Evolutionary conservation across 2,113 vertebrate species (phyloP), one percentile per base, ranked within the genome.

Genomic region (Speoplatyrhinus poulsoni): DNA sequence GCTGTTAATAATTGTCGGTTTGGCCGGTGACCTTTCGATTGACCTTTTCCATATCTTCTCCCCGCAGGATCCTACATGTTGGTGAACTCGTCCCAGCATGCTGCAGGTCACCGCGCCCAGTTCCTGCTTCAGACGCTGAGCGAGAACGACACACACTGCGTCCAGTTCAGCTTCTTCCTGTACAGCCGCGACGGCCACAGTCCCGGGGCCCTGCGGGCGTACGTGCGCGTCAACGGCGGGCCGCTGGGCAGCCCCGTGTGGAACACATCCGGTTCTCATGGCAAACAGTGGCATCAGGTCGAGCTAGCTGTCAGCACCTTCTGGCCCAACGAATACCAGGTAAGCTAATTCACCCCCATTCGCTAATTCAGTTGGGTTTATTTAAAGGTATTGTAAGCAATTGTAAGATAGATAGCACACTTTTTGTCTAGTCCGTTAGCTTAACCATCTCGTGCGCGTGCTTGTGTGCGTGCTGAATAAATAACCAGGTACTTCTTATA

Each of bases 301-400:
- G 97, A 99, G 87, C 82, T 99, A 85, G 97, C 97, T 0, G 96
- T 99, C 89, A 98, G 96, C 90, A 96, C 95, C 75, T 98, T 99
- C 90, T 99, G 96, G 96, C 98, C 98, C 77, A 99, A 91, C 1
- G 96, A 98, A 76, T 99, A 99, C 80, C 98, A 99, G 97, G 98
- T 99, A 9, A 32, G 56, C 10, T 11, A 26, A 17, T 19, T 58
- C 4, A 8, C 17, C 4, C 1, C 19, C 19, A 0, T 26, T 26
- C 19, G 19, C 19, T 26, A 26, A 26, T 26, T 26, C 26, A 26
- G 26, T 26, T 26, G 26, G 26, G 26, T 26, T 26, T 26, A 26
- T 26, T 26, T 26, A 26, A 26, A 26, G 26, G 26, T 26, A 26
- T 26, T 26, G 26, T 26, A 26, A 26, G 26, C 26, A 26, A 26